Conservation (phyloP, 2,113 vertebrate genomes). For the Brachirus orientalis region DNA sequence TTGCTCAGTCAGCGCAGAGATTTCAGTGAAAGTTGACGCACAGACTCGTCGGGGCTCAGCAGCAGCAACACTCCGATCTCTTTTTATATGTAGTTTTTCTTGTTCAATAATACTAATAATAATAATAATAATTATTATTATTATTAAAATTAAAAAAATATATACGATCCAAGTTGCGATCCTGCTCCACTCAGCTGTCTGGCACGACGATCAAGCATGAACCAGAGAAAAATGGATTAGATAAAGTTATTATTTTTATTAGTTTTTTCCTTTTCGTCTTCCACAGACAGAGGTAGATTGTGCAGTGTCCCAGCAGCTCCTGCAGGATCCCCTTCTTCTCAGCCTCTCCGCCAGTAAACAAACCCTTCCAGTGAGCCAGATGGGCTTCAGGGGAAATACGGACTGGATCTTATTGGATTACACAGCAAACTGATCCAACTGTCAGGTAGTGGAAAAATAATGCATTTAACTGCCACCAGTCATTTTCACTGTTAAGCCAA, state of each 20-base stretch:
- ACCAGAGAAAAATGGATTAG: background rate
- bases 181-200: conserved; percentile 1
- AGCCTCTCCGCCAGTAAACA: conserved; percentile 86
- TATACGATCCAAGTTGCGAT: conserved; percentile 24
- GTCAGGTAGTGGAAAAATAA: conserved; percentile 22
- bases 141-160: background rate
- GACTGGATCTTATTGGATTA: conserved; percentile 83
- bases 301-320: conserved; percentile 66
- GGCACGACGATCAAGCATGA: background rate
- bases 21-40: conserved; percentile 43
- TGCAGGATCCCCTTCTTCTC: conserved; percentile 73
- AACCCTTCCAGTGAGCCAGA: conserved; percentile 85
- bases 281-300: conserved; percentile 69
- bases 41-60: conserved; percentile 40
- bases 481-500: background rate
- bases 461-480: background rate
- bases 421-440: conserved; percentile 44
- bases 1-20: conserved; percentile 53
- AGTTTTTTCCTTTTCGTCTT: conserved; percentile 10
- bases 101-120: background rate
- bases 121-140: background rate
- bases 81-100: background rate
- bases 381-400: conserved; percentile 84
- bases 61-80: conserved; percentile 21
- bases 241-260: conserved; percentile 4